These are phyloP conservation scores for Clinocottus analis DNA, from an alignment of 2,113 vertebrate genomes.

Conservation along the genomic window DNA sequence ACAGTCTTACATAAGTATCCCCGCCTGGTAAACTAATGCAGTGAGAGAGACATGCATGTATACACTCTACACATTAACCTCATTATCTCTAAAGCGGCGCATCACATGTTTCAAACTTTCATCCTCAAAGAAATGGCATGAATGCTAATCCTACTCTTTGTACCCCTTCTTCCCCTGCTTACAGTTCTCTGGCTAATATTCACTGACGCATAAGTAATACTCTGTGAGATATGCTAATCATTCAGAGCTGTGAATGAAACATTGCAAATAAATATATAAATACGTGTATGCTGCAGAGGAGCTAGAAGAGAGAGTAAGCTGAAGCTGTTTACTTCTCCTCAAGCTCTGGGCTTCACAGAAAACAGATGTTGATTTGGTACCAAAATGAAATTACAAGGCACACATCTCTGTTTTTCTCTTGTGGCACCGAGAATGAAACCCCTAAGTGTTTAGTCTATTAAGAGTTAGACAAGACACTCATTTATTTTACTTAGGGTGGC, in stretches of 20 bases:
- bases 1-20: neutral
- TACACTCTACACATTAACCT: neutral
- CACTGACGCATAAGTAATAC: constrained; percentile 9
- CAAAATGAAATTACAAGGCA: constrained; percentile 16
- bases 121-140: constrained; percentile 9
- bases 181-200: constrained; percentile 11
- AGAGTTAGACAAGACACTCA: neutral
- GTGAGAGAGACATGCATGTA: neutral
- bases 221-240: constrained; percentile 24
- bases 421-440: neutral
- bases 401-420: constrained; percentile 9
- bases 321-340: neutral
- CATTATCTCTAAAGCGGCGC: constrained; percentile 3
- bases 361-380: neutral
- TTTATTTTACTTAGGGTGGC: neutral
- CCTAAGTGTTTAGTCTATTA: neutral
- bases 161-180: neutral
- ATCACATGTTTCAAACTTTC: neutral
- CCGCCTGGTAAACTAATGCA: neutral
- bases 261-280: neutral
- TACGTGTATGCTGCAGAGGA: neutral
- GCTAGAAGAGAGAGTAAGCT: neutral
- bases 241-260: constrained; percentile 15
- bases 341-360: neutral
- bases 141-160: constrained; percentile 16